These are phyloP conservation scores for Exephanes ischioxanthus DNA, from an alignment of 2,888 invertebrate genomes.

Conservation along the genomic window DNA sequence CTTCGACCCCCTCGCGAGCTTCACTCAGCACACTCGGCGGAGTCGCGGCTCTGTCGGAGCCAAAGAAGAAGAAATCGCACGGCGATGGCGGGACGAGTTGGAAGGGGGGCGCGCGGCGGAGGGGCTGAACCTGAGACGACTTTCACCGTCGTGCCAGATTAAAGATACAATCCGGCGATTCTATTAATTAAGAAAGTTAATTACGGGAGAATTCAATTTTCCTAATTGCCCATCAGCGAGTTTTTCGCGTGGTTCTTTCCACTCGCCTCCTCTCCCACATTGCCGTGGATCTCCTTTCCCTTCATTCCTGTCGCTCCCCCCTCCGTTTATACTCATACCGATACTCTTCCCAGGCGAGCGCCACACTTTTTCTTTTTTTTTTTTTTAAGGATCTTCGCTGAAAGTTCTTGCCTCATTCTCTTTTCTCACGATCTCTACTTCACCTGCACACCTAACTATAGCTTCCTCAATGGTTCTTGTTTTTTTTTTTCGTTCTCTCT, in stretches of 20 bases:
- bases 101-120: neutral
- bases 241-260: conserved; percentile 67
- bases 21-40: conserved; percentile 46
- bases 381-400: conserved; percentile 41
- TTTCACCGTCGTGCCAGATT: conserved; percentile 75
- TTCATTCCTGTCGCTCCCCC: conserved; percentile 28
- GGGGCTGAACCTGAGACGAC: conserved; percentile 67
- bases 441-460: conserved; percentile 24
- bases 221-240: conserved; percentile 79
- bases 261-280: conserved; percentile 43
- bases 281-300: conserved; percentile 47
- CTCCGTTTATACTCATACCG: conserved; percentile 26
- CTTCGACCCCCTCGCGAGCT: conserved; percentile 16
- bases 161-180: conserved; percentile 80
- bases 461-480: conserved; percentile 14
- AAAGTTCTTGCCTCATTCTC: conserved; percentile 49
- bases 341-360: conserved; percentile 30
- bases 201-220: conserved; percentile 80
- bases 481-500: neutral
- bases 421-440: conserved; percentile 52
- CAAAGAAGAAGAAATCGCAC: conserved; percentile 48
- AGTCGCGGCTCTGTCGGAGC: conserved; percentile 56
- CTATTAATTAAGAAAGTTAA: conserved; percentile 82
- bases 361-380: conserved; percentile 46
- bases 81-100: neutral